phyloP scores from a whole-genome alignment of 1,140 invertebrate genomes.

The Pseudachorutes palmiensis region DNA sequence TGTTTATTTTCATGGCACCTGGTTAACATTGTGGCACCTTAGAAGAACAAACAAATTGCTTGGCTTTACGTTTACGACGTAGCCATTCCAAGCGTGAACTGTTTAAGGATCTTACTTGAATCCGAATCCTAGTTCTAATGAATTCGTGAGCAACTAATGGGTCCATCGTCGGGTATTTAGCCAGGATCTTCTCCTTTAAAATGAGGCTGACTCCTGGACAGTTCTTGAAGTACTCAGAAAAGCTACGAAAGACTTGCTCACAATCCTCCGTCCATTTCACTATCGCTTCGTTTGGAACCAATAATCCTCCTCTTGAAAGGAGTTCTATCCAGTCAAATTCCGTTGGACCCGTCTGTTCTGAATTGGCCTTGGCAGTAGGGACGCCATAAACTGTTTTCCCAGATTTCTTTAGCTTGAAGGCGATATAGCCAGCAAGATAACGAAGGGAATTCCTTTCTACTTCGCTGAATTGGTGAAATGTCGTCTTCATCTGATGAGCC shows the following conservation, averaged over 20 bases:
- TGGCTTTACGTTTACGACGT: neutral
- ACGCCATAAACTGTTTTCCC: neutral
- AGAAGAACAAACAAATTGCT: neutral
- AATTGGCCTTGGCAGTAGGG: neutral
- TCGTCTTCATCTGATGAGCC: neutral
- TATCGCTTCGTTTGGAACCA: neutral
- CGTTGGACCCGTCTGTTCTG: neutral
- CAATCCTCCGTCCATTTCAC: neutral
- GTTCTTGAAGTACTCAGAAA: neutral
- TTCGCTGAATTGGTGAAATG: too few relatives aligned
- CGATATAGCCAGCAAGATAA: neutral
- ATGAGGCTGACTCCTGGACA: neutral
- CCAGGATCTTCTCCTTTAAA: neutral
- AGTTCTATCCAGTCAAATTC: neutral
- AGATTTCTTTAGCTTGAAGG: neutral
- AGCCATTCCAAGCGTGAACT: neutral
- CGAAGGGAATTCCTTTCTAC: neutral
- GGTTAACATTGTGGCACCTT: too few relatives aligned
- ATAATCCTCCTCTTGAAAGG: neutral
- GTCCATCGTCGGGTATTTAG: neutral
- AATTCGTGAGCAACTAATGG: neutral
- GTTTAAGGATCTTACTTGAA: neutral
- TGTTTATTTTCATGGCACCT: too few relatives aligned
- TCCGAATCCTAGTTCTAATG: neutral
- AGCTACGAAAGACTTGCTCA: neutral